Percentiles rank a stretch among this genome's conserved stretches.
Conservation (phyloP, 2,888 invertebrate species). For the Lepidocyrtinus sp. region DNA sequence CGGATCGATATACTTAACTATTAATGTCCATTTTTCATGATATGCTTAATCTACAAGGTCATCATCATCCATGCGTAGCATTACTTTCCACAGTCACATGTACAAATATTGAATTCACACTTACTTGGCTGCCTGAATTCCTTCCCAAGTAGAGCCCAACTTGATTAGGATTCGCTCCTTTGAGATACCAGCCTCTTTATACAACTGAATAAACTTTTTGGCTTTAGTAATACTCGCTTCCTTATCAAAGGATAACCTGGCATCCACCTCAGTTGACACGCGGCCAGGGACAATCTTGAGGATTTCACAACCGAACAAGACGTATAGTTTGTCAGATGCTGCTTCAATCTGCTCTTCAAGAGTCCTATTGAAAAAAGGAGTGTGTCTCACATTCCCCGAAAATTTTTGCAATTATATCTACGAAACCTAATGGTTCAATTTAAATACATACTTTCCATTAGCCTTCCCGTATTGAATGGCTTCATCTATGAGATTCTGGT, state of each 20-base stretch:
- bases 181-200: slow-evolving; percentile 89
- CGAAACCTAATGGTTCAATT: not conserved
- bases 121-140: slow-evolving; percentile 97
- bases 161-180: slow-evolving; percentile 98
- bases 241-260: slow-evolving; percentile 95
- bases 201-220: slow-evolving; percentile 87
- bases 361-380: too few relatives aligned
- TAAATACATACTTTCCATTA: slow-evolving; percentile 76
- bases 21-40: too few relatives aligned
- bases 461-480: slow-evolving; percentile 90
- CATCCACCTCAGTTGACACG: slow-evolving; percentile 97
- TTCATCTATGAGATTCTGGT: slow-evolving; percentile 88
- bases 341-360: slow-evolving; percentile 83
- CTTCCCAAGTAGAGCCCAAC: slow-evolving; percentile 99
- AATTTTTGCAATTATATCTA: not conserved
- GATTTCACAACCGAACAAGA: slow-evolving; percentile 97
- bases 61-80: too few relatives aligned
- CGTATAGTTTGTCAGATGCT: slow-evolving; percentile 94
- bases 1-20: too few relatives aligned
- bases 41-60: too few relatives aligned
- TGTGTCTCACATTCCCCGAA: slow-evolving; percentile 58
- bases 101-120: too few relatives aligned
- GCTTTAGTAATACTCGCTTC: slow-evolving; percentile 93
- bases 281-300: slow-evolving; percentile 97
- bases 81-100: too few relatives aligned